Evolutionary conservation across 2,888 invertebrate genomes (phyloP), one percentile per base, ranked within the genome.

Genomic region (Hypomecis atomaria): DNA sequence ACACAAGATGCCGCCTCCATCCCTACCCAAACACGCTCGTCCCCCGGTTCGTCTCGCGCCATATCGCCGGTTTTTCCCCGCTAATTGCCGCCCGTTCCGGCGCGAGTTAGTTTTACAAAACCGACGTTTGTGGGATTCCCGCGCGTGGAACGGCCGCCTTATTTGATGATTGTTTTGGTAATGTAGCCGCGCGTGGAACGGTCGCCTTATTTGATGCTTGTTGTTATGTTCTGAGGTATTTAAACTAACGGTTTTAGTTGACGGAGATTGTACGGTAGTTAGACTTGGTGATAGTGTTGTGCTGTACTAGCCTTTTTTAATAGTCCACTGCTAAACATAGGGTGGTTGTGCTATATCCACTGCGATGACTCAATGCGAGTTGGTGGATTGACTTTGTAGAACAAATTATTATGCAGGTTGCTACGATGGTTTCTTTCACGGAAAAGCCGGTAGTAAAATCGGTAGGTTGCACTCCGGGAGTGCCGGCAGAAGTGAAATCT

Each of bases 41-140:
- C 40, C 54, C 61, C 61, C 71, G 82, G 84, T 85, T 83, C 85
- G 86, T 86, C 85, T 78, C 87, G 86, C 81, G 82, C 85, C 86
- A 86, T 87, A 85, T 85, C 85, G 84, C 78, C 75, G 76, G 83
- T 86, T 85, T 83, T 86, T 84, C 85, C 82, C 77, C 71, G 71
- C 85, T 87, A 88, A 87, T 88, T 86, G 83, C 85, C 65, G 71
- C 67, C 75, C 71, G 77, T 74, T 78, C 74, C 78, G 78, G 69
- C 62, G 61, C 52, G 73, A 71, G 76, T 71, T 77, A 73, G 73
- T 73, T 72, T 71, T 70, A 68, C 70, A 71, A 71, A 72, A 69
- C 72, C 71, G 69, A 69, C 66, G 70, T 74, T 73, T 73, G 74
- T 70, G 72, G 74, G 72, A 71, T 72, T 71, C 65, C 71, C 69